phyloP scores from a whole-genome alignment of 2,888 invertebrate genomes.

The Ectemnius cavifrons region DNA sequence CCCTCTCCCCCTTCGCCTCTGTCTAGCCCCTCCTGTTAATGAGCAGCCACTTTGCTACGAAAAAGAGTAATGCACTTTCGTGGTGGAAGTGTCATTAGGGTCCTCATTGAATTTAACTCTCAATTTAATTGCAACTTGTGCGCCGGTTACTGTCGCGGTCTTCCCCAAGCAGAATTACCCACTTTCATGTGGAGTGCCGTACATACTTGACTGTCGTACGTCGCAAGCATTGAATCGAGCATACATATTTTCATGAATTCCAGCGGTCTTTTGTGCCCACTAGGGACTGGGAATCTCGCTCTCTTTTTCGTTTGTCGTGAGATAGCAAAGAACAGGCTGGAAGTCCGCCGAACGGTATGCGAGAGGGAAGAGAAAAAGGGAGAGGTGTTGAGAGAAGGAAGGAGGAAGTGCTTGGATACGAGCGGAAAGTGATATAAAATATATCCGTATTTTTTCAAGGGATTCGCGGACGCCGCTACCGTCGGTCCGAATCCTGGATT shows the following conservation, averaged over 20 bases:
- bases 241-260: constrained; percentile 34
- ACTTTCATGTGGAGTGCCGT: constrained; percentile 14
- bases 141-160: background rate
- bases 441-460: constrained; percentile 73
- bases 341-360: background rate
- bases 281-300: constrained; percentile 1
- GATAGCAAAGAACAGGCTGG: constrained; percentile 1
- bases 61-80: too few species aligned
- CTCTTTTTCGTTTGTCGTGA: constrained; percentile 20
- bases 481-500: constrained; percentile 68
- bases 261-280: constrained; percentile 10
- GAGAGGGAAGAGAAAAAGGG: background rate
- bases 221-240: constrained; percentile 22
- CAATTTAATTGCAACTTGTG: too few species aligned
- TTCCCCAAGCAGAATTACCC: constrained; percentile 18
- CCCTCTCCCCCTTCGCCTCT: too few species aligned
- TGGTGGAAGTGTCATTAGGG: too few species aligned
- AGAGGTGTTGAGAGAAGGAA: constrained; percentile 25
- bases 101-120: too few species aligned
- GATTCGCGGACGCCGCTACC: constrained; percentile 56
- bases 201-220: background rate
- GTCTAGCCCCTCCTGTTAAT: too few species aligned
- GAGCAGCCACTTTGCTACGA: too few species aligned
- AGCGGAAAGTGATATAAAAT: constrained; percentile 65
- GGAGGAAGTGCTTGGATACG: constrained; percentile 30